Conservation (phyloP, 1,140 invertebrate genomes). For the Saccostrea glomerata region DNA sequence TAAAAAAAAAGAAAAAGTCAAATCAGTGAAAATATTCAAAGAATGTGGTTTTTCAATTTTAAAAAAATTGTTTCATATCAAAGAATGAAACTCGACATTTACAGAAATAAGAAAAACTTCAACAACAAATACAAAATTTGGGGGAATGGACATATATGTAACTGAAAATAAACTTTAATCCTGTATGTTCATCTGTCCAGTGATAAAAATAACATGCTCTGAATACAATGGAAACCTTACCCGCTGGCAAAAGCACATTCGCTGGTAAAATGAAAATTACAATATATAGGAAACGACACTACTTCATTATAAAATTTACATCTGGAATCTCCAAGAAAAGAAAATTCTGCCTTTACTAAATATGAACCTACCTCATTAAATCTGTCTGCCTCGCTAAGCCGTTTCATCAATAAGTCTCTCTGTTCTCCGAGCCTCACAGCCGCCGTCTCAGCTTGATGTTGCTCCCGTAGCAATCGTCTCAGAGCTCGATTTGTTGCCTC, state of each 20-base stretch:
- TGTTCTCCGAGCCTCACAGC: slow-evolving; percentile 72
- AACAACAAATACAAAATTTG: no score
- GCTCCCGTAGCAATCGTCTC: slow-evolving; percentile 72
- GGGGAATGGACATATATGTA: no score
- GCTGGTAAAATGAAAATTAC: not conserved
- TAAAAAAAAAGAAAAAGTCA: not conserved
- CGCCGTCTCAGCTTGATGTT: slow-evolving; percentile 74
- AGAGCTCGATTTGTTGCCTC: slow-evolving; percentile 76
- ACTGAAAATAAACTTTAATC: no score
- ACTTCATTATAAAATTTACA: not conserved
- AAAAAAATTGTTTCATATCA: no score
- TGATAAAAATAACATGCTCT: not conserved
- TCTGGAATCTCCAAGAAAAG: not conserved
- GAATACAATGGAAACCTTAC: not conserved
- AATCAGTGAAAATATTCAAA: no score
- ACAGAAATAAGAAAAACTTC: no score
- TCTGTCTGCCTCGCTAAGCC: slow-evolving; percentile 71
- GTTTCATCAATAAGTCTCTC: slow-evolving; percentile 73
- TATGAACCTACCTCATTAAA: slow-evolving; percentile 68
- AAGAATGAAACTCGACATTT: no score
- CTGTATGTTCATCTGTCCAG: not conserved
- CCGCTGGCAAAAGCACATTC: not conserved
- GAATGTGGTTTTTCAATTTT: no score
- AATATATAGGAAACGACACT: not conserved
- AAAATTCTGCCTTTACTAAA: not conserved